phyloP scores from a whole-genome alignment of 1,140 invertebrate species.

The Drosophila rufa region DNA sequence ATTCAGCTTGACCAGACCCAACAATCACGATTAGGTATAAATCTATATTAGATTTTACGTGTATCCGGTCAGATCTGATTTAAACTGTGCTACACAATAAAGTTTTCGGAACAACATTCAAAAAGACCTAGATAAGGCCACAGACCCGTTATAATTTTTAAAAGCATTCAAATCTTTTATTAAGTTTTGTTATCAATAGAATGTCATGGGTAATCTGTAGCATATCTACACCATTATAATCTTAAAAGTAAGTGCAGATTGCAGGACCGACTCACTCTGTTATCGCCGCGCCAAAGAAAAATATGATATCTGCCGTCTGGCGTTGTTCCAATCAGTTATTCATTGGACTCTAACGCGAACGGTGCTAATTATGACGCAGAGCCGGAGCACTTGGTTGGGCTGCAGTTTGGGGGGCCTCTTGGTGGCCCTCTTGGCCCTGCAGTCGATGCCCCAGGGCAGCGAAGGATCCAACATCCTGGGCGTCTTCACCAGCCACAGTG shows the following conservation, averaged over 20 bases:
- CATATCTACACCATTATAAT: not conserved
- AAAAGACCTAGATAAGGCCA: too few species aligned
- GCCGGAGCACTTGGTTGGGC: constrained; percentile 3
- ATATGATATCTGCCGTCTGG: constrained; percentile 21
- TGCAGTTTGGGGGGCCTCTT: constrained; percentile 43
- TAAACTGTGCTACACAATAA: not conserved
- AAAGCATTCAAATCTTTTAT: too few species aligned
- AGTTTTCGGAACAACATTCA: not conserved
- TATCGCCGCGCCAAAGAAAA: not conserved
- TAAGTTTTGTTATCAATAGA: too few species aligned
- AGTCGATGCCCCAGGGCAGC: constrained; percentile 21
- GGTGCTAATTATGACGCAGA: constrained; percentile 31
- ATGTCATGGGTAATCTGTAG: not conserved
- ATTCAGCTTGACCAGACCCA: not conserved
- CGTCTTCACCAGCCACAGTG: constrained; percentile 78
- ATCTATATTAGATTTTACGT: not conserved
- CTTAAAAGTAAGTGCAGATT: not conserved
- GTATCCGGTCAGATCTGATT: constrained; percentile 1
- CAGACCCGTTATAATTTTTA: too few species aligned
- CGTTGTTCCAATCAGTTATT: constrained; percentile 15
- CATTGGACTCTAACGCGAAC: not conserved
- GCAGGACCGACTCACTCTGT: not conserved
- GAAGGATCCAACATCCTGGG: constrained; percentile 72
- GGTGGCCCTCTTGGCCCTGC: constrained; percentile 38
- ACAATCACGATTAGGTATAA: constrained; percentile 1